phyloP scores from a whole-genome alignment of 2,113 vertebrate species.

The Murina feae region DNA sequence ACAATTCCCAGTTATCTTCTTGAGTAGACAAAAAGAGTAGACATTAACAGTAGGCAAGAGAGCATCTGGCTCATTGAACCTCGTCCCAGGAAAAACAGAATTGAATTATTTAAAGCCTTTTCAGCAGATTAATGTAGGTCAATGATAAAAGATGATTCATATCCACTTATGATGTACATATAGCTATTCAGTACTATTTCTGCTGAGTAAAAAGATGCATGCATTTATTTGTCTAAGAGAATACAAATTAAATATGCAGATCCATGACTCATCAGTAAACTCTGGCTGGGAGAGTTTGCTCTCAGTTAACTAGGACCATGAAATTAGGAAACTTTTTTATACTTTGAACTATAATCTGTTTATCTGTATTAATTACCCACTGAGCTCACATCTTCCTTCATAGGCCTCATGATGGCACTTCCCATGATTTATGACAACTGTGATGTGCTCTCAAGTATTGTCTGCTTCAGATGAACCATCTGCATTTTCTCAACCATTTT shows the following conservation, averaged over 20 bases:
- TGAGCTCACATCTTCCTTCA: neutral
- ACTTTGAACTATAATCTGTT: neutral
- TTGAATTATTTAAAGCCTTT: conserved; percentile 51
- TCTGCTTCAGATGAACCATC: neutral
- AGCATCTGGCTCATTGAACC: conserved; percentile 42
- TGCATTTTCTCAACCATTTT: neutral
- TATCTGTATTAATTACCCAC: neutral
- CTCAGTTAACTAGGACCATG: neutral
- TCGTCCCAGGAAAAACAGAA: conserved; percentile 35
- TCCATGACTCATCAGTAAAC: conserved; percentile 22
- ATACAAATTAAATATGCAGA: neutral
- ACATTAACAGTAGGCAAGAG: neutral
- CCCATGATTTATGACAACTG: neutral
- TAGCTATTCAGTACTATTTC: conserved; percentile 35
- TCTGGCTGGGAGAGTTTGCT: neutral
- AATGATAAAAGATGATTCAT: conserved; percentile 60
- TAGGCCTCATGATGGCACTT: neutral
- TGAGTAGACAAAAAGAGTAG: neutral
- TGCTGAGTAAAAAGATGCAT: conserved; percentile 27
- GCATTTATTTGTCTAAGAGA: conserved; percentile 21
- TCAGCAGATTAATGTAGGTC: conserved; percentile 55
- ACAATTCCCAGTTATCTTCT: neutral
- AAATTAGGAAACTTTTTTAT: neutral
- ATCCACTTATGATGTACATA: conserved; percentile 30
- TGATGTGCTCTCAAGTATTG: neutral